Evolutionary conservation across 1,140 invertebrate species (phyloP).

Genomic region (Paraescarpia echinospica): DNA sequence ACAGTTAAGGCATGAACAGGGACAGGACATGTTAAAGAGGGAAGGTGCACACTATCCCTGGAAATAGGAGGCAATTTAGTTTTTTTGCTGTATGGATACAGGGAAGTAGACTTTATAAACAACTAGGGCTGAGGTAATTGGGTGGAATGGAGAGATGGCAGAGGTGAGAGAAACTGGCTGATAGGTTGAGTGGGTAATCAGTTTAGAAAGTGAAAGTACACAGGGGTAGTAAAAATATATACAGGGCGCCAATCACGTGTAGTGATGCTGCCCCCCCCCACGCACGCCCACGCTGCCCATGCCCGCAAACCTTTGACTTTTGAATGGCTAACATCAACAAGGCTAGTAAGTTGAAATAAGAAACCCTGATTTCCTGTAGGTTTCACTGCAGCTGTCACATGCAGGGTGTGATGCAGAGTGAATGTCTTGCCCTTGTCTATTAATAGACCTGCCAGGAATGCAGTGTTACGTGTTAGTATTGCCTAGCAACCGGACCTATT

Average conservation of each 20-base stretch:
- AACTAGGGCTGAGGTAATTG: neutral
- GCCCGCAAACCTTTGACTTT: neutral
- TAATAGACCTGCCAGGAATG: neutral
- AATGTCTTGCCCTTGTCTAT: neutral
- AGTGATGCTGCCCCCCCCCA: too few relatives aligned
- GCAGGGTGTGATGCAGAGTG: neutral
- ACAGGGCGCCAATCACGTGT: neutral
- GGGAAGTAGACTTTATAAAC: neutral
- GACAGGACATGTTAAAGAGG: neutral
- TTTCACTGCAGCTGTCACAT: neutral
- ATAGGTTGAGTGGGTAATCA: neutral
- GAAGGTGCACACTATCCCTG: neutral
- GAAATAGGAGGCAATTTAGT: neutral
- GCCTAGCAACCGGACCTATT: neutral
- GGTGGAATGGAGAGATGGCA: neutral
- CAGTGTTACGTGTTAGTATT: neutral
- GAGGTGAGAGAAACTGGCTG: neutral
- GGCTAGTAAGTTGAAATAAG: neutral
- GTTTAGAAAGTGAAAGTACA: neutral
- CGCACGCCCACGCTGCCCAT: too few relatives aligned
- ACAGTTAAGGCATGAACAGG: neutral
- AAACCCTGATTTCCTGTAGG: neutral
- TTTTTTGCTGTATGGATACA: neutral
- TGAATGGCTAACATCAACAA: neutral
- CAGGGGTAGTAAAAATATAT: neutral